Evolutionary conservation across 92 coral and sea anemone genomes (phyloP).

Genomic region (Micromussa lordhowensis): DNA sequence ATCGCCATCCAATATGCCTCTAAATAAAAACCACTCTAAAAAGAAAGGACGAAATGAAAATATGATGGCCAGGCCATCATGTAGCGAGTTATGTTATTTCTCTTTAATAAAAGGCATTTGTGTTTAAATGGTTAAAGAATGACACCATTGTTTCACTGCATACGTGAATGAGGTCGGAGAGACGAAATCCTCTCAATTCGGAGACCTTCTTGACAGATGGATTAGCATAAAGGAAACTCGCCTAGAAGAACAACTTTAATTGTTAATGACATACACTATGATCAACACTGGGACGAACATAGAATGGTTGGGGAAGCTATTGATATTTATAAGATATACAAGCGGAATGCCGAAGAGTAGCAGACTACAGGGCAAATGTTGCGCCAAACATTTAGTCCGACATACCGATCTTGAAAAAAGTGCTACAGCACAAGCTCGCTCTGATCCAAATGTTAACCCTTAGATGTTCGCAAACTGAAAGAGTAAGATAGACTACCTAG

Average conservation of each 20-base stretch:
- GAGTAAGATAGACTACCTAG: neutral
- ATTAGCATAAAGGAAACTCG: neutral
- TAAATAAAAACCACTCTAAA: neutral
- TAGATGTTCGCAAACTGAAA: neutral
- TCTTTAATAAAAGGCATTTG: too few relatives aligned
- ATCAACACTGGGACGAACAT: neutral
- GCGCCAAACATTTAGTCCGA: neutral
- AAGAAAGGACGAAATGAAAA: neutral
- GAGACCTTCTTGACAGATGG: neutral
- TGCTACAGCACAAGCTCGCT: neutral
- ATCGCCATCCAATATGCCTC: neutral
- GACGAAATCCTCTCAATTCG: neutral
- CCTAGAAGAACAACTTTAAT: neutral
- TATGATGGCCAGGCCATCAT: neutral
- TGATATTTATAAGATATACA: neutral
- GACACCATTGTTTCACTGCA: too few relatives aligned
- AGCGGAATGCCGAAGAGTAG: too few relatives aligned
- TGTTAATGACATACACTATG: neutral
- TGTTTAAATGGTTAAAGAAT: too few relatives aligned
- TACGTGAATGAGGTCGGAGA: too few relatives aligned
- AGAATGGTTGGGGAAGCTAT: neutral
- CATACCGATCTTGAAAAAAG: neutral
- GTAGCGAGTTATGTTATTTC: neutral
- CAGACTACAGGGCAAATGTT: neutral
- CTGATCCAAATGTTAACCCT: neutral